Evolutionary conservation across 2,113 vertebrate species (phyloP), one percentile per base, ranked within the genome.

Genomic region (Galemys pyrenaicus): DNA sequence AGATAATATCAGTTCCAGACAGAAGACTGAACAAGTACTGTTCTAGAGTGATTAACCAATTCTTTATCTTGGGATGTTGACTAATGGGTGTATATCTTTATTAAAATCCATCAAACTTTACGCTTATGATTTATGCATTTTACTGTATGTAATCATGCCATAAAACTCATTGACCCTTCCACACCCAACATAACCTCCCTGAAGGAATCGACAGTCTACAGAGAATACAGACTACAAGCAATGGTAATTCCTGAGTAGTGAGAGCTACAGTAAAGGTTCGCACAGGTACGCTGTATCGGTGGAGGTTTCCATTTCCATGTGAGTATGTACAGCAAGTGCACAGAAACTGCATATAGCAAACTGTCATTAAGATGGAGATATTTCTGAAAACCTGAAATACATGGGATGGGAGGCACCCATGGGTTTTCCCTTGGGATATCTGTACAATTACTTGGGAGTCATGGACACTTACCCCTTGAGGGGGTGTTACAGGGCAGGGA

Each of bases 61-160:
- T 65, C 35, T 74, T 4, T 22, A 51, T 35, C 80, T 87, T 67
- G 30, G 39, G 78, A 30, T 60, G 35, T 16, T 37, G 30, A 82
- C 37, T 58, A 82, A 56, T 71, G 35, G 44, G 41, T 68, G 6
- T 49, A 56, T 49, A 44, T 0, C 8, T 24, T 75, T 68, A 26
- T 70, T 46, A 46, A n/a, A 89, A 78, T 79, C 77, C 44, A 39
- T 75, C 24, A 6, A 86, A 54, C 74, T 75, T 12, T 51, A 81
- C 28, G 12, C 12, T 82, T 49, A 92, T 49, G 85, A 73, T 35
- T 32, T 22, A 26, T 46, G 32, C 20, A 60, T 74, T 96, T 92
- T 87, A 70, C 41, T 54, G 16, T 62, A 71, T 62, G 22, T 62
- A 79, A 93, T 94, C 70, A 93, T n/a, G 93, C 56, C 51, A 89